Evolutionary conservation across 1,140 invertebrate genomes (phyloP).

Genomic region (Bombus ignitus): DNA sequence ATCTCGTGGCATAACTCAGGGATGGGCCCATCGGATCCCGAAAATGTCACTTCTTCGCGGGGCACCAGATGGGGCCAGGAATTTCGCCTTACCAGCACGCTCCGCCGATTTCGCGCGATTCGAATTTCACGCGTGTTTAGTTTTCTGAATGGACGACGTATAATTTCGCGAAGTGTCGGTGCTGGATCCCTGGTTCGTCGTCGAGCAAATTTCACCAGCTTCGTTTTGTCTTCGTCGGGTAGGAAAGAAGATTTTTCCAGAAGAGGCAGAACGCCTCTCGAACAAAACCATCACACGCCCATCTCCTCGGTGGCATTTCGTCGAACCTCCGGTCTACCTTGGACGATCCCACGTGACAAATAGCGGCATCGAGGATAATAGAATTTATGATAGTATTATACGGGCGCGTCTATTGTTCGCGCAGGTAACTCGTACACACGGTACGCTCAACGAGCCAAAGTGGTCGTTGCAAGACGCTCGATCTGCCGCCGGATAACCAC

Average conservation of each 20-base stretch:
- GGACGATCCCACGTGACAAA: constrained; percentile 58
- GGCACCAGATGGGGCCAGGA: constrained; percentile 25
- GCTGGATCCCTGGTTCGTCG: background rate
- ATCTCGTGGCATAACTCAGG: constrained; percentile 79
- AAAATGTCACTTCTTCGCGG: constrained; percentile 70
- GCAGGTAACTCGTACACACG: constrained; percentile 4
- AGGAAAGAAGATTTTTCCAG: too few species aligned
- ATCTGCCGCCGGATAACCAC: constrained; percentile 36
- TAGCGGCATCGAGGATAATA: constrained; percentile 56
- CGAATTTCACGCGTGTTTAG: background rate
- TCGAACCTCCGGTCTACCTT: background rate
- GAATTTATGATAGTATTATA: constrained; percentile 61
- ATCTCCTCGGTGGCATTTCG: background rate
- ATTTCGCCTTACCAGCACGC: constrained; percentile 25
- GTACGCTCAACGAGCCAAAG: background rate
- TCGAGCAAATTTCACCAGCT: background rate
- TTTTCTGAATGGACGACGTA: background rate
- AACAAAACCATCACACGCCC: background rate
- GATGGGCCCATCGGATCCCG: constrained; percentile 66
- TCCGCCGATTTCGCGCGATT: background rate
- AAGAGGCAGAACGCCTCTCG: too few species aligned
- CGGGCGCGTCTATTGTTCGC: constrained; percentile 56
- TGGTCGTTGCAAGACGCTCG: constrained; percentile 19
- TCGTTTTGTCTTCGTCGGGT: too few species aligned
- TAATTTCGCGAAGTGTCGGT: background rate